phyloP scores from a whole-genome alignment of 2,888 invertebrate species.

The Nasonovia ribisnigri region DNA sequence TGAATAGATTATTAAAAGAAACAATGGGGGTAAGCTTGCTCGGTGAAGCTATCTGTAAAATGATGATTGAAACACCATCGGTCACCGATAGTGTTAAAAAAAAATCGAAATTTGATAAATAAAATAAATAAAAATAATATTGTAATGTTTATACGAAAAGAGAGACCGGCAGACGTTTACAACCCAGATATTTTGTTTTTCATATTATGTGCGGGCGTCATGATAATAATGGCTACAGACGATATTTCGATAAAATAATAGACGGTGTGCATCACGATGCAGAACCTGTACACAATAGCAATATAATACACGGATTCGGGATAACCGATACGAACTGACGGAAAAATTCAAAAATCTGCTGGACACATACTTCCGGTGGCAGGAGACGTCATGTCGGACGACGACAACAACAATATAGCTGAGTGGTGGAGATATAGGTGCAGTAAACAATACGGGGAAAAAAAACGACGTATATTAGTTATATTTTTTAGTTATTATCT shows the following conservation, averaged over 20 bases:
- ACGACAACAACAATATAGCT: slow-evolving; percentile 1
- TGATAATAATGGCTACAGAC: neutral
- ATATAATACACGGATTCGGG: slow-evolving; percentile 7
- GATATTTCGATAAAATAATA: neutral
- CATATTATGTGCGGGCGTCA: neutral
- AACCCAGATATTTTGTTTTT: neutral
- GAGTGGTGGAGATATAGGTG: neutral
- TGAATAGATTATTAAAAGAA: too few species aligned
- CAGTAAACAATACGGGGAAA: neutral
- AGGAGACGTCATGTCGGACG: neutral
- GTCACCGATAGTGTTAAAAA: neutral
- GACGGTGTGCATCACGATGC: neutral
- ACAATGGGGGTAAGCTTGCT: too few species aligned
- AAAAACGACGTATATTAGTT: neutral
- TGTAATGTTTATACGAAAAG: neutral
- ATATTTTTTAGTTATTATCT: neutral
- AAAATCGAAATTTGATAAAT: neutral
- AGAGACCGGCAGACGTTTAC: neutral
- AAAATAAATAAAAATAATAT: neutral
- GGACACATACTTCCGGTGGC: slow-evolving; percentile 36
- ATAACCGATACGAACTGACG: neutral
- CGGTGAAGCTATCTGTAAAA: neutral
- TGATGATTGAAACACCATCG: neutral
- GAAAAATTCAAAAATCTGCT: neutral
- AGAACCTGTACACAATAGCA: neutral